These are phyloP conservation scores for Philypnodon macrostomus DNA, from an alignment of 2,797 vertebrate species.

Conservation along the genomic window DNA sequence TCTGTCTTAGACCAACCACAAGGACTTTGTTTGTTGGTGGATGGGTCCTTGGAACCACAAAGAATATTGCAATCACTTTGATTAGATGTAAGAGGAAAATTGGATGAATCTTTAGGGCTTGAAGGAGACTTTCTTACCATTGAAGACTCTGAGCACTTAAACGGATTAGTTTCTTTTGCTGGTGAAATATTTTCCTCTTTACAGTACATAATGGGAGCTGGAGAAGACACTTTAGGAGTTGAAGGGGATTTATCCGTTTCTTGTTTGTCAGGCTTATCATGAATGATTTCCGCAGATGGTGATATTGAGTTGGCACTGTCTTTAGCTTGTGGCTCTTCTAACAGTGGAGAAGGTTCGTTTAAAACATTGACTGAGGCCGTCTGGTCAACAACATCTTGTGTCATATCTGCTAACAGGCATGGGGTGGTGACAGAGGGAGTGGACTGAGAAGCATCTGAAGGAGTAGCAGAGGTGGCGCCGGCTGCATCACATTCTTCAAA, in stretches of 20 bases:
- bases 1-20: constrained; percentile 82
- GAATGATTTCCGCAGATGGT: constrained; percentile 29
- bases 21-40: constrained; percentile 58
- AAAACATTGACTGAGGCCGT: constrained; percentile 63
- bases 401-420: constrained; percentile 81
- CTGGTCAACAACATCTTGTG: constrained; percentile 45
- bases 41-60: constrained; percentile 70
- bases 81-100: constrained; percentile 59
- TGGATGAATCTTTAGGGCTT: constrained; percentile 59
- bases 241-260: constrained; percentile 55
- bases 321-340: constrained; percentile 44
- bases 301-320: constrained; percentile 46
- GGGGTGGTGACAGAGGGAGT: constrained; percentile 90
- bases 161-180: constrained; percentile 60
- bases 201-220: constrained; percentile 68
- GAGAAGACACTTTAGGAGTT: constrained; percentile 62
- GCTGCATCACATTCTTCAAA: constrained; percentile 83
- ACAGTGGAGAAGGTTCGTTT: constrained; percentile 57
- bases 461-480: constrained; percentile 85
- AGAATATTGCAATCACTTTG: constrained; percentile 48
- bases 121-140: constrained; percentile 76
- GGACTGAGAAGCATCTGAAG: constrained; percentile 90
- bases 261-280: constrained; percentile 39
- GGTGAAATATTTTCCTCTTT: constrained; percentile 49
- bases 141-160: constrained; percentile 76